phyloP scores from a whole-genome alignment of 2,797 vertebrate species.

The Selene dorsalis region DNA sequence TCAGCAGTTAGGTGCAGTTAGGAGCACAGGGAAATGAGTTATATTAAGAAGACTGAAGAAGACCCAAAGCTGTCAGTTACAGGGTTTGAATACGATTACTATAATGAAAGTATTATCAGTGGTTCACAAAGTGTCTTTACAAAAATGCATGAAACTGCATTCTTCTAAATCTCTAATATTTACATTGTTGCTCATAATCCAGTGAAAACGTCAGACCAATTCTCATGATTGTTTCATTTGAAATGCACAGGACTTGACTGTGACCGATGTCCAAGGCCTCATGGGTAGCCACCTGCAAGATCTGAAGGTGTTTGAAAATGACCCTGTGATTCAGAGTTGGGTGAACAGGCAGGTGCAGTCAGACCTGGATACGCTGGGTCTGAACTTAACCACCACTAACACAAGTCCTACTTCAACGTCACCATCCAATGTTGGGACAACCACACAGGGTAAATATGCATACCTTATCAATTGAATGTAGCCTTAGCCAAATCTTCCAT shows the following conservation, averaged over 20 bases:
- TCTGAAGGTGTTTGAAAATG: constrained; percentile 77
- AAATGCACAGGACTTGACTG: constrained; percentile 66
- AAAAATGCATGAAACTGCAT: neutral
- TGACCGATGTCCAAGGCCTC: constrained; percentile 63
- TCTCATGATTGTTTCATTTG: constrained; percentile 5
- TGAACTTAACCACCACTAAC: constrained; percentile 47
- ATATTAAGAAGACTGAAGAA: no score
- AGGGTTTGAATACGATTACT: no score
- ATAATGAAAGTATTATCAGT: neutral
- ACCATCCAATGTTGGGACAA: neutral
- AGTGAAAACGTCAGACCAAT: neutral
- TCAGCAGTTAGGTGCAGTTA: no score
- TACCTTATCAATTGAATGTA: neutral
- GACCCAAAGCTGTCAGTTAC: no score
- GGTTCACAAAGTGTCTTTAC: neutral
- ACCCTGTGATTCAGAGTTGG: constrained; percentile 67
- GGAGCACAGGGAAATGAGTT: no score
- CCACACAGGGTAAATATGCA: constrained; percentile 21
- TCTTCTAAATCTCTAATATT: neutral
- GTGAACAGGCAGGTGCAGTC: constrained; percentile 60
- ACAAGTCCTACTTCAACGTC: neutral
- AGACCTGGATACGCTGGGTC: constrained; percentile 58
- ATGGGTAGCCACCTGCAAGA: constrained; percentile 54
- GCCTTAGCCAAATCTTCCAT: neutral
- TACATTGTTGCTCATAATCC: neutral